Evolutionary conservation across 1,140 invertebrate genomes (phyloP), one percentile per base, ranked within the genome.

Genomic region (Aphidius gifuensis): DNA sequence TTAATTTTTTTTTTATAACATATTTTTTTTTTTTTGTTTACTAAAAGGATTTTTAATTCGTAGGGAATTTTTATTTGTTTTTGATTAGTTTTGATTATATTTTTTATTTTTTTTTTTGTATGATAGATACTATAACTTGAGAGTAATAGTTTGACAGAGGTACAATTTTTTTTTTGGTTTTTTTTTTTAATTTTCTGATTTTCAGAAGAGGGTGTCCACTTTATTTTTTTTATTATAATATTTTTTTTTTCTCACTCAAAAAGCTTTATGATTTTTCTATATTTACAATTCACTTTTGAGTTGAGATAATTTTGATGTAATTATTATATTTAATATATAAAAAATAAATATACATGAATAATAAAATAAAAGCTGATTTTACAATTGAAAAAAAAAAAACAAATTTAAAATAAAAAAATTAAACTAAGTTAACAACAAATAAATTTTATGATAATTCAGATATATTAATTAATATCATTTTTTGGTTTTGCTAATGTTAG

Each of bases 31-130:
- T 21, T 23, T 58, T 48, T 59, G 38, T 49, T 59, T 42, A 59
- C 57, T 21, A 49, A 49, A n/a, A 21, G n/a, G n/a, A 49, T n/a
- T 49, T 49, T 49, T 21, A 49, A 49, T 49, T 77, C 76, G 64
- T 69, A 73, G 73, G 74, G 71, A 69, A 50, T 32, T 43, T 61
- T 43, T 53, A n/a, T 44, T 50, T 45, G 8, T 53, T 58, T 51
- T 49, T 44, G 40, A 16, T 38, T 32, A 58, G 6, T 49, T 49
- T 49, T 58, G 43, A 4, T 58, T 16, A 49, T 49, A 8, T 7
- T n/a, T 39, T 60, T 39, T 50, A 50, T 40, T 55, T 61, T 53
- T 53, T 51, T 53, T 53, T 43, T 54, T 32, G 39, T 58, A 60
- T 60, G 58, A 50, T 60, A 60, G 45, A 60, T 49, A 48, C 42